These are phyloP conservation scores for Gavialis gangeticus DNA, from an alignment of 2,113 vertebrate genomes.

Conservation along the genomic window DNA sequence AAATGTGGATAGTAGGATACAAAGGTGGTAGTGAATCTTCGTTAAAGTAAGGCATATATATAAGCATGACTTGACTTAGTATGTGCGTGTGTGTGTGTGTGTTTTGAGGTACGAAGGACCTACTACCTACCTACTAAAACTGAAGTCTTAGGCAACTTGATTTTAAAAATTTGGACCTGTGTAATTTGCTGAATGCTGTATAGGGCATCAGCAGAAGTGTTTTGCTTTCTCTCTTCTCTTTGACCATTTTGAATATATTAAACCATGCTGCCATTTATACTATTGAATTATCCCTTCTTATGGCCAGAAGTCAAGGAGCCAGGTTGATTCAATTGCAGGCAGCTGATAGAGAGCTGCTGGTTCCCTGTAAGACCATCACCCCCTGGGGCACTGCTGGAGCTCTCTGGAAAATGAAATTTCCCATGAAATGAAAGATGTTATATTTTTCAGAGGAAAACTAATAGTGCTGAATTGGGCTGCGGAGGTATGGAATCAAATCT, in stretches of 20 bases:
- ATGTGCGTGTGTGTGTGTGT: too few species aligned
- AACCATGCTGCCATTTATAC: rapidly evolving
- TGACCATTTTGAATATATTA: not conserved
- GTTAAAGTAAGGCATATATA: not conserved
- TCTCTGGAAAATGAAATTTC: too few species aligned
- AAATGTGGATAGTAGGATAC: not conserved
- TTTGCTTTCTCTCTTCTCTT: not conserved
- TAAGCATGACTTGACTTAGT: too few species aligned
- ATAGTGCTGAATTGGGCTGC: too few species aligned
- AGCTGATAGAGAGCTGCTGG: too few species aligned
- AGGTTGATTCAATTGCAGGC: not conserved
- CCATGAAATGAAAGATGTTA: too few species aligned
- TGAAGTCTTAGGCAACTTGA: not conserved
- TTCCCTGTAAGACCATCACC: too few species aligned
- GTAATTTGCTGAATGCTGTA: rapidly evolving
- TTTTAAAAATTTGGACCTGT: not conserved
- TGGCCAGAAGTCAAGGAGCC: not conserved
- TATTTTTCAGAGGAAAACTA: too few species aligned
- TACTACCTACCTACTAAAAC: too few species aligned
- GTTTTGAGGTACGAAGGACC: too few species aligned
- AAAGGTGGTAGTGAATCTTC: not conserved
- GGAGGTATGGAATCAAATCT: too few species aligned
- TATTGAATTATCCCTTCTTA: rapidly evolving
- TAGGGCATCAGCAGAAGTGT: rapidly evolving
- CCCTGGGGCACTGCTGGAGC: too few species aligned